phyloP scores from a whole-genome alignment of 2,797 vertebrate species.

The Syngnathus rostellatus region DNA sequence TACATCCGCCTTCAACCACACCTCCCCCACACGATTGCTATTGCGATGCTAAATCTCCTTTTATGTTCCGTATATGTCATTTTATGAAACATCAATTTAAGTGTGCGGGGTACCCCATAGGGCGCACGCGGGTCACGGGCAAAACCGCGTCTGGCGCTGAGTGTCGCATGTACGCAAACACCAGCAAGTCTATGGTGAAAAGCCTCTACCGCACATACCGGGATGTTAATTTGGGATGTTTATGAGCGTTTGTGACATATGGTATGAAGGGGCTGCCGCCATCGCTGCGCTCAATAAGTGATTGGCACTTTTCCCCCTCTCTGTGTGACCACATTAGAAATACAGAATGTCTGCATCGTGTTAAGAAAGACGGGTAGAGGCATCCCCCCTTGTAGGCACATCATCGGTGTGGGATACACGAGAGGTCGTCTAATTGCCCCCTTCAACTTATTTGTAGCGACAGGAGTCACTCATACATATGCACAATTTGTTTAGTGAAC shows the following conservation, averaged over 20 bases:
- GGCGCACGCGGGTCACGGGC: background rate
- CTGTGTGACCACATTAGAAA: slow-evolving; percentile 36
- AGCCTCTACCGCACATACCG: slow-evolving; percentile 56
- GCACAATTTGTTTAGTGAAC: slow-evolving; percentile 22
- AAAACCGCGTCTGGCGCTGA: slow-evolving; percentile 3
- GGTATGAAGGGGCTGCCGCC: slow-evolving; percentile 33
- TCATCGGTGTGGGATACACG: slow-evolving; percentile 29
- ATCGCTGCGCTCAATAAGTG: slow-evolving; percentile 28
- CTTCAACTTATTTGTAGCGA: slow-evolving; percentile 32
- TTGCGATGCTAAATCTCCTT: background rate
- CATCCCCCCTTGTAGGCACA: slow-evolving; percentile 41
- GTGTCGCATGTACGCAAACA: slow-evolving; percentile 33
- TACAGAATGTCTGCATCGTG: slow-evolving; percentile 37
- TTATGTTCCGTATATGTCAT: background rate
- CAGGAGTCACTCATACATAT: slow-evolving; percentile 47
- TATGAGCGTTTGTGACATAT: slow-evolving; percentile 39
- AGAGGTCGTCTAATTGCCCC: slow-evolving; percentile 37
- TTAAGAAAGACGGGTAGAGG: slow-evolving; percentile 42
- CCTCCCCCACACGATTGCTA: background rate
- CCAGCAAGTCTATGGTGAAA: slow-evolving; percentile 34
- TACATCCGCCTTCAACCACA: background rate
- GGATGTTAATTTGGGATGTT: slow-evolving; percentile 61
- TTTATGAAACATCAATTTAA: background rate
- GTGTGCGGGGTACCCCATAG: background rate
- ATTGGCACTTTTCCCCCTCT: slow-evolving; percentile 19